Evolutionary conservation across 2,888 invertebrate species (phyloP).

Genomic region (Tyria jacobaeae): DNA sequence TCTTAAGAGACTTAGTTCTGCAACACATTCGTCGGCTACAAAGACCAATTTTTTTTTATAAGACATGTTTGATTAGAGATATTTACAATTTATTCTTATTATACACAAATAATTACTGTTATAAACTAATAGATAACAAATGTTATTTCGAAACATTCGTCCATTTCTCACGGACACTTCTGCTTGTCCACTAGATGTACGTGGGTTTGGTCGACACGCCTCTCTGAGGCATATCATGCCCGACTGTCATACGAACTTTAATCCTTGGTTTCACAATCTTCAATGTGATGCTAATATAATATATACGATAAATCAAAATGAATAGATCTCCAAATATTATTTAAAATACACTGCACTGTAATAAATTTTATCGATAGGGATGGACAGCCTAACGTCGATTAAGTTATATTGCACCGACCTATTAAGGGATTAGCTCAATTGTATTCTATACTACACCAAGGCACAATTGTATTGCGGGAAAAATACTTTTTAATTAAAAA

Average conservation of each 20-base stretch:
- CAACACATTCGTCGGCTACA: no score
- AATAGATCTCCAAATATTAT: not conserved
- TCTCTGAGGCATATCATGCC: conserved; percentile 67
- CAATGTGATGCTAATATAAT: not conserved
- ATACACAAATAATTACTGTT: not conserved
- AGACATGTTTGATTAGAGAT: no score
- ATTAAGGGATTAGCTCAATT: not conserved
- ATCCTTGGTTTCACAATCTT: not conserved
- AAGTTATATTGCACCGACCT: conserved; percentile 1
- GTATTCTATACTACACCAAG: not conserved
- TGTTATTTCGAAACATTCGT: conserved; percentile 34
- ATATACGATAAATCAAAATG: not conserved
- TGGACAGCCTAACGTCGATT: not conserved
- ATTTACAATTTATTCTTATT: not conserved
- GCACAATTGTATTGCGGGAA: not conserved
- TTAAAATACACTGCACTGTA: not conserved
- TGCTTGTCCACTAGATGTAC: conserved; percentile 38
- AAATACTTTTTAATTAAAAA: not conserved
- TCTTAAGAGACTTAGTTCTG: no score
- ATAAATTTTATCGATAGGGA: no score
- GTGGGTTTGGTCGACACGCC: conserved; percentile 67
- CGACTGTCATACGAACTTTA: conserved; percentile 55
- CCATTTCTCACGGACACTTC: conserved; percentile 47
- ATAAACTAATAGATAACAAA: conserved; percentile 12
- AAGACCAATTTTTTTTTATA: no score